Evolutionary conservation across 2,113 vertebrate species (phyloP), one percentile per base, ranked within the genome.

Genomic region (Cheirogaleus medius): DNA sequence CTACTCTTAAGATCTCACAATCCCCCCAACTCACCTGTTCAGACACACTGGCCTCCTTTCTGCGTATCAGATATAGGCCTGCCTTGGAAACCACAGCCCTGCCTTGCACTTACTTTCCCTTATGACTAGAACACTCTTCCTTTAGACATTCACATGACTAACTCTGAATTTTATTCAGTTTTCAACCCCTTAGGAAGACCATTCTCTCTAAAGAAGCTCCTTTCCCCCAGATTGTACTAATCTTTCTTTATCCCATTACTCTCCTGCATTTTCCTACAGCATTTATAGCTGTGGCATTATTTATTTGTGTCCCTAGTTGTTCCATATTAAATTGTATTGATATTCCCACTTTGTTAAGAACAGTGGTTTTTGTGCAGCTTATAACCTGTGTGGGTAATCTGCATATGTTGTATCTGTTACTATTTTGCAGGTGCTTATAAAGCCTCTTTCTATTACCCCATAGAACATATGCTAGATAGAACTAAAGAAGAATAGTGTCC

Each of bases 1-100:
- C 6, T 23, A 34, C n/a, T 69, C 32, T 63, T 3, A 11, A 0
- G 3, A 34, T 0, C 63, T 27, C 29, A 49, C 0, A 63, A 20
- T n/a, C 2, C 27, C 23, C 1, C 15, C 4, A 9, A 20, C 42
- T 25, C 13, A 25, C 18, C 15, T 12, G 3, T 14, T 77, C 8
- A 76, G 39, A 56, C 21, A 21, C 5, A 9, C 23, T 78, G n/a
- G 37, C 0, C 87, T 54, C 49, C 29, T 39, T 29, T 71, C n/a
- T n/a, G 39, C 34, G 42, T 18, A 52, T 44, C 27, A 29, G 54
- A 29, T 4, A 14, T 8, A 27, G 39, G 14, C 12, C 39, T 85
- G 68, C 73, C 2, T 12, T 42, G 6, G 42, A 10, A 60, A 27
- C 25, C 12, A 2, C n/a, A 39, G 47, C 32, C 23, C 49, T 39